Base-by-base conservation (phyloP, 2,888 invertebrate species). In the Lampropteryx suffumata region DNA sequence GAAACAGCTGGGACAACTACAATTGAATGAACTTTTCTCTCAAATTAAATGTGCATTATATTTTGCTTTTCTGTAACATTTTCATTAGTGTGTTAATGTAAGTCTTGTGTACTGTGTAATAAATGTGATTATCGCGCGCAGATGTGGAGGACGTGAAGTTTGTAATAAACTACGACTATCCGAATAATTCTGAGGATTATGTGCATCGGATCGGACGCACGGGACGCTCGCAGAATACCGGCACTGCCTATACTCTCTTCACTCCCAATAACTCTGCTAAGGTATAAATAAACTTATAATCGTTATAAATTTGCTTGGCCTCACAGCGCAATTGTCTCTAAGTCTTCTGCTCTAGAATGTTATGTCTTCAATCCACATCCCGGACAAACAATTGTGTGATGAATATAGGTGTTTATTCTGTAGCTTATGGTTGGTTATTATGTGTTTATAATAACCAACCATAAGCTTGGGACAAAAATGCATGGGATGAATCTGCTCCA, bases 111-210 rank as follows among this genome's bases (percentile, higher is more conserved):
- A 1, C 30, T 34, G 35, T 12, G 17, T 57, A 44, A 58, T 42
- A 49, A 13, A 33, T 39, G 30, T 47, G 14, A 50, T 50, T 62
- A 44, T 67, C 62, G 55, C 59, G 62, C 65, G 64, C 93, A 99
- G 99, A 99, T 94, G 98, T 99, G 85, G 98, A 98, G 84, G 99
- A 99, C 92, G 98, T 99, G 82, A 98, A 98, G 92, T 98, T 97
- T 93, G 99, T 99, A 73, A 98, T 99, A 92, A 99, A 99, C 93
- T 98, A 96, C 92, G 99, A 99, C 90, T 99, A 98, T 88, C 99
- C 99, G 49, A 96, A 96, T 79, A 97, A 97, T 84, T 98, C 98
- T 2, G 99, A 99, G 90, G 99, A 99, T 89, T 99, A 99, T 89
- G 98, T 99, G 58, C 97, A 98, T 73, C 95, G 99, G 59, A 99